Base-by-base conservation (phyloP, 2,113 vertebrate species). In the Alethe castanea region DNA sequence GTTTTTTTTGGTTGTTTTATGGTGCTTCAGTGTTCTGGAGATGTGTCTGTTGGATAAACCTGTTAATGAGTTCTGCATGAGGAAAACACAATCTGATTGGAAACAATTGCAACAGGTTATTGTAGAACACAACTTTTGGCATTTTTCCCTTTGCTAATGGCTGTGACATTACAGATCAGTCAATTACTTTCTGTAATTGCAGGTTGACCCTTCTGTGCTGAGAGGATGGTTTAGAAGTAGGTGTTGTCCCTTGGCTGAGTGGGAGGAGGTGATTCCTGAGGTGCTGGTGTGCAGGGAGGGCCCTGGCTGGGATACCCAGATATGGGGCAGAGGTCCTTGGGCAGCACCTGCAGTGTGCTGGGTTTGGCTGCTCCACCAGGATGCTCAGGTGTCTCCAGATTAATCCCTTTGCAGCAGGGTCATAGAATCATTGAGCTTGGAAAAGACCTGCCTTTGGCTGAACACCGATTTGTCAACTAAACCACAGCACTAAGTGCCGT, bases 341-440 rank as follows among this genome's bases (percentile, higher is more conserved):
- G 2, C 19, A 5, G 47, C 5, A 7, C 25, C 29, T 20, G 52
- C 4, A 2, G 3, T 50, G 2, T 28, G 26, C 54, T 69, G 6
- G 48, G 26, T 42, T 62, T 79, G 69, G 44, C 42, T 82, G 28
- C 50, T 50, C 59, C 48, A 13, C 10, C 42, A 5, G 53, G 24
- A 12, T 3, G 13, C 29, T n/a, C 19, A 4, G 28, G 7, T 25
- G 24, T 62, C 44, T 81, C 20, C 52, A 57, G 33, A 14, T 31
- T 1, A 15, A 14, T 12, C 29, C 33, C 28, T 47, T 8, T 18
- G 12, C 31, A 9, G 18, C 8, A 5, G 22, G 36, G 22, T n/a
- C 60, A 29, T 77, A 38, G 28, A 19, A 24, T 38, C 77, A 8
- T 0, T 73, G 36, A 52, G n/a, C 9, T 2, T 60, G 78, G 45